Conservation (phyloP, 2,113 vertebrate genomes). For the Sorex araneus region DNA sequence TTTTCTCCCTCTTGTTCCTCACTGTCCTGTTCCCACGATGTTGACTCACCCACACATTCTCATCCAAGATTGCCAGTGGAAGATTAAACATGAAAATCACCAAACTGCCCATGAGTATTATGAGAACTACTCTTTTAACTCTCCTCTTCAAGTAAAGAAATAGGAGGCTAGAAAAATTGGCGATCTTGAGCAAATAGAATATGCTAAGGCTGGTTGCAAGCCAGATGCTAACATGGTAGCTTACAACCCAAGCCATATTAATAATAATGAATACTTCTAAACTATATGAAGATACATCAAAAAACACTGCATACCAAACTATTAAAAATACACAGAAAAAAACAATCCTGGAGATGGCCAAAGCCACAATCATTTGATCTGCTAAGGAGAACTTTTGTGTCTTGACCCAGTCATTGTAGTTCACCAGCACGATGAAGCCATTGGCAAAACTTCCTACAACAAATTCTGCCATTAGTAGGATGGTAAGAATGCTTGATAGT, state of each 20-base stretch:
- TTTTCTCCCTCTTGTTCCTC: not conserved
- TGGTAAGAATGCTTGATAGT: not conserved
- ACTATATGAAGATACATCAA: not conserved
- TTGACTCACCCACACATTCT: not conserved
- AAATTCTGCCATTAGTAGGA: not conserved
- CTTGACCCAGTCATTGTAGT: not conserved
- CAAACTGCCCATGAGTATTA: not conserved
- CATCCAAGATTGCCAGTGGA: not conserved
- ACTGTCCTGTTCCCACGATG: not conserved
- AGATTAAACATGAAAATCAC: not conserved
- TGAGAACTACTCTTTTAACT: slow-evolving; percentile 10
- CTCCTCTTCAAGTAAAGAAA: slow-evolving; percentile 65
- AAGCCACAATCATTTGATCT: slow-evolving; percentile 27
- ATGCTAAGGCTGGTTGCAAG: slow-evolving; percentile 14
- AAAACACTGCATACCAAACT: rapidly evolving
- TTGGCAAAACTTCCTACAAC: not conserved
- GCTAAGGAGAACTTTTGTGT: not conserved
- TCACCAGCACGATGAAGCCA: slow-evolving; percentile 26
- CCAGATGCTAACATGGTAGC: slow-evolving; percentile 38
- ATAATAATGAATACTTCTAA: not conserved
- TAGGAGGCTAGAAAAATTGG: slow-evolving; percentile 14
- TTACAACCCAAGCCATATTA: not conserved
- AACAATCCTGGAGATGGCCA: slow-evolving; percentile 20
- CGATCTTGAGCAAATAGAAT: slow-evolving; percentile 63
- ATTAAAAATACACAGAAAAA: not conserved